Conservation (phyloP, 2,113 vertebrate species). For the Alligator mississippiensis region DNA sequence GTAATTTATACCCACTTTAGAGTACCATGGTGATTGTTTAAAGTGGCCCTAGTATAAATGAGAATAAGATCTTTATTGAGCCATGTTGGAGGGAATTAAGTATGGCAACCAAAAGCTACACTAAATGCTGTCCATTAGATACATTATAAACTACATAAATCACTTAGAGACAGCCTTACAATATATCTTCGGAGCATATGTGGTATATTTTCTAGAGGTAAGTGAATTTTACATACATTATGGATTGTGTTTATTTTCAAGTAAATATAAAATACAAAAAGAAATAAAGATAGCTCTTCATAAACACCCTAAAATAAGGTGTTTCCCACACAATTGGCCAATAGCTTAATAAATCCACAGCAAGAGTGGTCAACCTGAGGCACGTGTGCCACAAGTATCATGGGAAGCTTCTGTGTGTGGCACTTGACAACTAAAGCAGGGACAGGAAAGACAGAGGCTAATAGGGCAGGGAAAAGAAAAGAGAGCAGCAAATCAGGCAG, state of each 20-base stretch:
- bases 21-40: slow-evolving; percentile 52
- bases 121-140: slow-evolving; percentile 14
- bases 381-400: no score
- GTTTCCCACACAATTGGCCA: neutral
- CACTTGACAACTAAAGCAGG: no score
- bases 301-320: slow-evolving; percentile 4
- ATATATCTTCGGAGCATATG: neutral
- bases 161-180: neutral
- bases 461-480: no score
- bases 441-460: no score
- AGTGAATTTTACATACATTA: slow-evolving; percentile 33
- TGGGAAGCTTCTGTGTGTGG: no score
- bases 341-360: slow-evolving; percentile 19
- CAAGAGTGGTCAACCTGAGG: no score
- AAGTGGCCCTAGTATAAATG: slow-evolving; percentile 57
- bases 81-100: slow-evolving; percentile 33
- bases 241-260: slow-evolving; percentile 37
- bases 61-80: slow-evolving; percentile 43
- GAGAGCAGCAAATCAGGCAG: no score
- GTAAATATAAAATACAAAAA: slow-evolving; percentile 40
- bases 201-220: neutral
- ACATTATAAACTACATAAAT: neutral
- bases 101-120: slow-evolving; percentile 30
- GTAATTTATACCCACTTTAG: slow-evolving; percentile 53
- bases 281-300: slow-evolving; percentile 31